Conservation (phyloP, 2,797 vertebrate genomes). For the Neosalanx taihuensis region DNA sequence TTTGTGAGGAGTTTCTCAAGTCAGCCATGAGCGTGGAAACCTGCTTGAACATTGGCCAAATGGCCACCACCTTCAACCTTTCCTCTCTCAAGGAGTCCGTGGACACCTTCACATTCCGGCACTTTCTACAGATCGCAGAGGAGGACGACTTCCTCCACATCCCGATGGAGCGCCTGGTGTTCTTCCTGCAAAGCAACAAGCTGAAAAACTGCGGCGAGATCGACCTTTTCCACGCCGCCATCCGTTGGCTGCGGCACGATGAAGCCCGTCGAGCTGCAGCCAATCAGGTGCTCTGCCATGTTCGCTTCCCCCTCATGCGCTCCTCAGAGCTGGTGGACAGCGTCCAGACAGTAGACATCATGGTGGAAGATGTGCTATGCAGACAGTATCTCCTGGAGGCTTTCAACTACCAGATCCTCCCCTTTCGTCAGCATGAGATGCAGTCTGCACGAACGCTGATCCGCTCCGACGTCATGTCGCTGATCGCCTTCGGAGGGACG, state of each 20-base stretch:
- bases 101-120: conserved; percentile 90
- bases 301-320: conserved; percentile 96
- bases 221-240: conserved; percentile 87
- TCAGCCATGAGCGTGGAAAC: conserved; percentile 98
- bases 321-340: conserved; percentile 94
- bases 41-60: conserved; percentile 94
- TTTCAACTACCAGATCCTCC: conserved; percentile 97
- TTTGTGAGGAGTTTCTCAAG: conserved; percentile 97
- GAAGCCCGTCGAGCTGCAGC: conserved; percentile 76
- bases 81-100: conserved; percentile 93
- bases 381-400: conserved; percentile 93
- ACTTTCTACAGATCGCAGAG: conserved; percentile 93
- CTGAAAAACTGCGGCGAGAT: conserved; percentile 91
- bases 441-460: conserved; percentile 84
- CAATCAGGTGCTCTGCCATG: conserved; percentile 85
- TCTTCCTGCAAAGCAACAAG: conserved; percentile 96
- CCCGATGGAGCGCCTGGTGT: conserved; percentile 89
- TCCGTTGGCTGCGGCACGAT: conserved; percentile 89
- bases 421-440: conserved; percentile 96
- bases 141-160: conserved; percentile 97
- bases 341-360: conserved; percentile 91
- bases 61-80: conserved; percentile 95
- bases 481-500: conserved; percentile 91
- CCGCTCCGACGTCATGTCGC: conserved; percentile 83
- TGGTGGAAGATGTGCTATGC: conserved; percentile 94